Conservation (phyloP, 2,113 vertebrate species). For the Cathartes aura region DNA sequence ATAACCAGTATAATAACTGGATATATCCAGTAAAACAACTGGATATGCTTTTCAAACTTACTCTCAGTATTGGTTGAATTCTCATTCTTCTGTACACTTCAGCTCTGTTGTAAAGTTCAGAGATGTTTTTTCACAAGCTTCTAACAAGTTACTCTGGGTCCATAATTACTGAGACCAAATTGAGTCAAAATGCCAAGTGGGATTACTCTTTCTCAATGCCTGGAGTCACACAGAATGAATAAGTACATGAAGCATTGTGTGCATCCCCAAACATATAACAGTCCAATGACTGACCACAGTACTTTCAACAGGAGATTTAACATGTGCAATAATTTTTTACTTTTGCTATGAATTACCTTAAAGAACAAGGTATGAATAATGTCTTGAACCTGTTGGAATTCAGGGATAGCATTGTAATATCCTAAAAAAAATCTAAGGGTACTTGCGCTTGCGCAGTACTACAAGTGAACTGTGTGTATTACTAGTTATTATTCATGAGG, state of each 20-base stretch:
- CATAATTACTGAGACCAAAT: constrained; percentile 18
- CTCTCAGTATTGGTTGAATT: neutral
- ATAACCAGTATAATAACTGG: neutral
- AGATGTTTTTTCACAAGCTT: neutral
- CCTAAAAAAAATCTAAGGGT: neutral
- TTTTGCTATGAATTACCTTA: neutral
- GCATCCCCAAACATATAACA: neutral
- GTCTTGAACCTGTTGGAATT: neutral
- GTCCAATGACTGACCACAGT: neutral
- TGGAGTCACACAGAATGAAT: neutral
- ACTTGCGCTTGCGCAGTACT: neutral
- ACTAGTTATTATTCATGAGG: neutral
- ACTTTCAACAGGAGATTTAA: neutral
- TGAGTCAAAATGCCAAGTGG: neutral
- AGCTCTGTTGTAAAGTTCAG: neutral
- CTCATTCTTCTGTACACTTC: neutral
- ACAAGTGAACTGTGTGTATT: neutral
- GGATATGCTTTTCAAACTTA: neutral
- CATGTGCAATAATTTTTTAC: neutral
- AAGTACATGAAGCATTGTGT: neutral
- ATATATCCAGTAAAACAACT: neutral
- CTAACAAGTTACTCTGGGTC: neutral
- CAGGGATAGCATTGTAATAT: neutral
- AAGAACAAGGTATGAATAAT: neutral
- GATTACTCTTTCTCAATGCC: neutral